Conservation (phyloP, 2,113 vertebrate species). For the Bolborhynchus lineola region DNA sequence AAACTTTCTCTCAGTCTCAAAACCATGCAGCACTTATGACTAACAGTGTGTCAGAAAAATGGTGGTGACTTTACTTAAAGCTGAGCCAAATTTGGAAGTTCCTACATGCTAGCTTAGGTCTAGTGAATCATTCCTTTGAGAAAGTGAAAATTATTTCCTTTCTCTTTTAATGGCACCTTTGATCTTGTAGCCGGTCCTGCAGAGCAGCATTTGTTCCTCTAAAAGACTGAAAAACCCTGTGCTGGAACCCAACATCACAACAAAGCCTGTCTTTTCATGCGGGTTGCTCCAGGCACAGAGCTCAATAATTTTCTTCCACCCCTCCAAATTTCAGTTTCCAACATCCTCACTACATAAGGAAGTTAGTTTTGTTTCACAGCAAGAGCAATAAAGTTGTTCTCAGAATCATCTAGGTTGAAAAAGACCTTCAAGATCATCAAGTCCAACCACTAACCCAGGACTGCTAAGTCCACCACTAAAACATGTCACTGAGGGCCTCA, state of each 20-base stretch:
- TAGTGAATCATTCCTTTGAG: background rate
- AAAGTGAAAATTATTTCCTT: background rate
- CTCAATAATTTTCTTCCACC: background rate
- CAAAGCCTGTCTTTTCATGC: fast-evolving
- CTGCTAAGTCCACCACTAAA: background rate
- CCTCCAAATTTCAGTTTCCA: background rate
- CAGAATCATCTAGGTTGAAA: background rate
- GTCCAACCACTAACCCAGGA: background rate
- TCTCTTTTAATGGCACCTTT: background rate
- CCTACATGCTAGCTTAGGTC: background rate
- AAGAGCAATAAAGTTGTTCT: background rate
- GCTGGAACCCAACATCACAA: background rate
- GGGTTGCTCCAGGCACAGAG: background rate
- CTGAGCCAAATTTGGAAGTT: background rate
- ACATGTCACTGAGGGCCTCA: background rate
- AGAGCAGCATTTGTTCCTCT: background rate
- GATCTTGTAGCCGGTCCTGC: background rate
- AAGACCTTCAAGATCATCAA: background rate
- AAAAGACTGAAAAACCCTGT: background rate
- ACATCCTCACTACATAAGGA: background rate
- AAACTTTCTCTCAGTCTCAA: background rate
- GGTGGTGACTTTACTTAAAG: background rate
- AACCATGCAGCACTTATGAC: background rate
- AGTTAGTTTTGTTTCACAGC: background rate
- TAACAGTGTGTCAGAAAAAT: fast-evolving